These are phyloP conservation scores for Tichodroma muraria DNA, from an alignment of 2,113 vertebrate species.

Conservation along the genomic window DNA sequence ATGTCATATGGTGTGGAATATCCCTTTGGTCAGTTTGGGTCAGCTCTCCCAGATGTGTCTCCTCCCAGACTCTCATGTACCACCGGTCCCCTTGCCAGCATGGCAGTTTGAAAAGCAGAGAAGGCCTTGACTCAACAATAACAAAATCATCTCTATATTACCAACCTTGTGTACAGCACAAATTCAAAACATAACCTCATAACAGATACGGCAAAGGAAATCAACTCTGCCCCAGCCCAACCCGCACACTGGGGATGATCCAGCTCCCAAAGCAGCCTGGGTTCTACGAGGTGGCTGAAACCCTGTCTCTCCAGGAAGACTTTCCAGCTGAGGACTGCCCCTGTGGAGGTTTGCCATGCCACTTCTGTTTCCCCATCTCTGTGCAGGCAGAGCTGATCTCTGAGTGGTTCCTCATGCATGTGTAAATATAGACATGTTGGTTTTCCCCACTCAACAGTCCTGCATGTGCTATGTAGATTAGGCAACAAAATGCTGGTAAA, in stretches of 20 bases:
- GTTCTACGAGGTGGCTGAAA: background rate
- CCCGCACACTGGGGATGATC: background rate
- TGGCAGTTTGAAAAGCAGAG: background rate
- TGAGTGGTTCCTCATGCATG: accelerated
- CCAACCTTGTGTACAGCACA: background rate
- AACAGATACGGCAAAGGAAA: background rate
- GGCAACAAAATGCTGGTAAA: background rate
- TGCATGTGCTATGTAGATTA: background rate
- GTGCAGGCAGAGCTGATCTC: background rate
- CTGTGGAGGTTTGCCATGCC: background rate
- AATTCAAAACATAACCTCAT: background rate
- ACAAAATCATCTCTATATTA: background rate
- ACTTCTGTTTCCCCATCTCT: background rate
- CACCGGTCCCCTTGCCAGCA: accelerated
- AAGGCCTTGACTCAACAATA: background rate
- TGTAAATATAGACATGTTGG: background rate
- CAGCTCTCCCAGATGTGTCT: background rate
- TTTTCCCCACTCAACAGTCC: background rate
- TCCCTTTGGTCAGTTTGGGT: background rate
- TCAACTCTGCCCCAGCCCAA: background rate
- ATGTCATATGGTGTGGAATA: background rate
- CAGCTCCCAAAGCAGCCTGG: background rate
- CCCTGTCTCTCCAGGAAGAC: background rate
- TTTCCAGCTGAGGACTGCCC: background rate
- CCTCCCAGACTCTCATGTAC: background rate